A percentile compares a stretch with the other conserved stretches of the same genome.
Evolutionary conservation across 2,888 invertebrate genomes (phyloP).

Genomic region (Cephalotes varians): DNA sequence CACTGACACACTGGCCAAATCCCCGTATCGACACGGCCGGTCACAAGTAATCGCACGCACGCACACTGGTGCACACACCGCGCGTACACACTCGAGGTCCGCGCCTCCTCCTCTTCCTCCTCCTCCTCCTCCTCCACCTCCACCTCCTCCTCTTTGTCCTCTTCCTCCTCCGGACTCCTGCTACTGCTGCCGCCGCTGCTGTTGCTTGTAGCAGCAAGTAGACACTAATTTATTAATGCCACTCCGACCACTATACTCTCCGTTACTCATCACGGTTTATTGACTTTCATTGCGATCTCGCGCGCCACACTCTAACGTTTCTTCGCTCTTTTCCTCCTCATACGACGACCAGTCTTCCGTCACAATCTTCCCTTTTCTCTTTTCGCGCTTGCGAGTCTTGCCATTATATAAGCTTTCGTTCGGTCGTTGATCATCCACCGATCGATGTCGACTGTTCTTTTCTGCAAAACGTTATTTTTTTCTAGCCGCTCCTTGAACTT

Average conservation of each 20-base stretch:
- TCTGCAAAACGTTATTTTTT: slow-evolving; percentile 24
- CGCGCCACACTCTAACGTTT: slow-evolving; percentile 59
- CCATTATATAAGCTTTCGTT: neutral
- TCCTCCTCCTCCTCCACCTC: slow-evolving; percentile 48
- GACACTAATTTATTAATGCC: slow-evolving; percentile 83
- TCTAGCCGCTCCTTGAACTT: neutral
- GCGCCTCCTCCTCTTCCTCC: slow-evolving; percentile 29
- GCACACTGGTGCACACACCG: slow-evolving; percentile 19
- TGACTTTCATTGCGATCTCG: slow-evolving; percentile 82
- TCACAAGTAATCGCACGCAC: slow-evolving; percentile 41
- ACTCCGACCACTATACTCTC: slow-evolving; percentile 75
- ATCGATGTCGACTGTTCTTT: slow-evolving; percentile 27
- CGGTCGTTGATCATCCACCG: slow-evolving; percentile 4
- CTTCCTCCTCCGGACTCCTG: slow-evolving; percentile 56
- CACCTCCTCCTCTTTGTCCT: slow-evolving; percentile 47
- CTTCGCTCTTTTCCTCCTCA: slow-evolving; percentile 60
- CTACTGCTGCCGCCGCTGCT: slow-evolving; percentile 65
- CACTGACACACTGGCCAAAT: slow-evolving; percentile 69
- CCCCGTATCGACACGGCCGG: slow-evolving; percentile 60
- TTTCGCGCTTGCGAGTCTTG: neutral
- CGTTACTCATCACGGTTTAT: slow-evolving; percentile 82
- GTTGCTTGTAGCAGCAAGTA: slow-evolving; percentile 77
- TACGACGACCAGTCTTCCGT: slow-evolving; percentile 25
- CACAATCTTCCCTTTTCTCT: slow-evolving; percentile 11
- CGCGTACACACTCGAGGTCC: slow-evolving; percentile 46